These are phyloP conservation scores for Cryptomyrus ogoouensis DNA, from an alignment of 2,113 vertebrate species.

Conservation along the genomic window DNA sequence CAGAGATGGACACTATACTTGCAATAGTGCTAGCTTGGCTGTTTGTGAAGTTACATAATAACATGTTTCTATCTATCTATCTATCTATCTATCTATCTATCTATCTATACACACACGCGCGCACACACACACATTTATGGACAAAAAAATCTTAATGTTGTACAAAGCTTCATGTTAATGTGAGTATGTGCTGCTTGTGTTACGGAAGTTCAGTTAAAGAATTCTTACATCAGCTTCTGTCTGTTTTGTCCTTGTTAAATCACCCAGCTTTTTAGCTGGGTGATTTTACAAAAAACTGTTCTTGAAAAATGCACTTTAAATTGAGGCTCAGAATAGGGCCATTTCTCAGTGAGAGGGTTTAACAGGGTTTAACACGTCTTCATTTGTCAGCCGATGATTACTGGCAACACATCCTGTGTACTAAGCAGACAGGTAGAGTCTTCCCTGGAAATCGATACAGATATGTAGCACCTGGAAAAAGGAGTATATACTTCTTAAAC, in stretches of 20 bases:
- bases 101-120: too few relatives aligned
- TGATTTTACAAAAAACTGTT: not conserved
- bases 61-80: not conserved
- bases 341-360: not conserved
- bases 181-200: not conserved
- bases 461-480: not conserved
- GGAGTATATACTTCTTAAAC: not conserved
- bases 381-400: not conserved
- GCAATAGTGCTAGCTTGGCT: not conserved
- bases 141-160: too few relatives aligned
- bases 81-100: not conserved
- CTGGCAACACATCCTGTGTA: not conserved
- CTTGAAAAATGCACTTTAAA: not conserved
- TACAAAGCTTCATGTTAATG: not conserved
- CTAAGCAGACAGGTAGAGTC: not conserved
- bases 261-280: not conserved
- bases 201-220: not conserved
- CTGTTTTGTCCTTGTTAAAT: slow-evolving; percentile 1
- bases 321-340: not conserved
- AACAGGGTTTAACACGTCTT: not conserved
- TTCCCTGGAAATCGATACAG: not conserved
- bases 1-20: not conserved
- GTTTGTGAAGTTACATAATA: not conserved
- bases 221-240: not conserved
- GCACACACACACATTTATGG: not conserved